Evolutionary conservation across 1,140 invertebrate species (phyloP), one percentile per base, ranked within the genome.

Genomic region (Leptinotarsa lineolata): DNA sequence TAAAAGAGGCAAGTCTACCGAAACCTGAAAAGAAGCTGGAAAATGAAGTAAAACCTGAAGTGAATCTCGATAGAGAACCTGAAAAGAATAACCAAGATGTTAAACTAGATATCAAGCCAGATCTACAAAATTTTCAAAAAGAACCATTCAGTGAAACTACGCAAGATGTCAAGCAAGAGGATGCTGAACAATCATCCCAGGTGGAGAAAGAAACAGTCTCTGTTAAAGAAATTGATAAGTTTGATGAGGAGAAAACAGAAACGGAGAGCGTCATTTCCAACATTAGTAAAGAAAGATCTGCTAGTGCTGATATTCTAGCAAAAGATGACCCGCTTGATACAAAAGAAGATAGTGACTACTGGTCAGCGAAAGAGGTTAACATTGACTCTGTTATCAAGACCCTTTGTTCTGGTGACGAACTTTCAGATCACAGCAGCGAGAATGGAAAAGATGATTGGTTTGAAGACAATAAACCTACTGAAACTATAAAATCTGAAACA

Each of bases 331-430:
- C 82, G n/a, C 80, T 82, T 0, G 86, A 87, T 68, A 87, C 85
- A 71, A 91, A 91, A 77, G 91, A 92, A 75, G 92, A 93, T 78
- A 92, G 88, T 80, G 91, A 93, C 81, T 91, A 89, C 79, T 93
- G 91, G 92, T 91, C 90, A 22, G 89, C 90, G 2, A 93, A 93
- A 83, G 91, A 93, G 78, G 88, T 93, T 1, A 92, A 91, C 78
- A 92, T 93, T 71, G 92, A 93, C 75, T 92, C 91, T 39, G 92
- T 94, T 16, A 93, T 94, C 68, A 92, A 93, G 82, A 90, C 91
- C 4, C 75, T 89, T 0, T 89, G 88, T 84, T 85, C 86, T 13
- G 85, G 86, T 2, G 73, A 83, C 11, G 87, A 88, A 72, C 77
- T 86, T 0, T 80, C 79, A 11, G 87, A 87, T 67, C 77, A 82